Conservation (phyloP, 2,888 invertebrate genomes). For the Matsumyia berberina region DNA sequence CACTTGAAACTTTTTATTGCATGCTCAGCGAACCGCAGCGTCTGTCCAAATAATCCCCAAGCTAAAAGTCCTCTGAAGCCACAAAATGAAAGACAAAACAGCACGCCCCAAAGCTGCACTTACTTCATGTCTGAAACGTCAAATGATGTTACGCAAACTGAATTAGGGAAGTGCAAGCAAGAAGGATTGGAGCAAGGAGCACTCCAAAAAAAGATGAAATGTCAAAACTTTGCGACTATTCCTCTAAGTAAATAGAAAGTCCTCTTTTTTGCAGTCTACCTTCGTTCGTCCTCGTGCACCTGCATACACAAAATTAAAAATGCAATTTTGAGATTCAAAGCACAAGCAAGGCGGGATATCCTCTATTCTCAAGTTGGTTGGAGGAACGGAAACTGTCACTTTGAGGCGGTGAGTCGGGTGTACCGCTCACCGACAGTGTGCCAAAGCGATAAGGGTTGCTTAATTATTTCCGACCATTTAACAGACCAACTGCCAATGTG, state of each 20-base stretch:
- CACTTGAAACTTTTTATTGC: conserved; percentile 1
- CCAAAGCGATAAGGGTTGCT: conserved; percentile 58
- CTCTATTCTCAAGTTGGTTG: not conserved
- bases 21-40: conserved; percentile 6
- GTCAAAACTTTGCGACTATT: conserved; percentile 35
- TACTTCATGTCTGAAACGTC: conserved; percentile 28
- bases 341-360: not conserved
- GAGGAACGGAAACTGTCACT: not conserved
- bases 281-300: conserved; percentile 33
- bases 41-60: not conserved
- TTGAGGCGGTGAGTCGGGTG: not conserved
- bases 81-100: conserved; percentile 15
- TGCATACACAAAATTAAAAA: conserved; percentile 40
- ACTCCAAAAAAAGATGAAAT: conserved; percentile 1
- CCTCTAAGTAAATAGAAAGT: conserved; percentile 50
- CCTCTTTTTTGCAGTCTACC: conserved; percentile 11
- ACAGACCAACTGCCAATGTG: conserved; percentile 32
- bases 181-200: conserved; percentile 26
- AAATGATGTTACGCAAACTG: conserved; percentile 57
- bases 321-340: conserved; percentile 44
- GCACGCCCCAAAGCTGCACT: conserved; percentile 17
- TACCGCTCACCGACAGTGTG: not conserved
- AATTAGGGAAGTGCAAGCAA: conserved; percentile 63
- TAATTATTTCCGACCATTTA: conserved; percentile 57
- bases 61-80: conserved; percentile 14